Percentiles rank a stretch among this genome's conserved stretches.
Evolutionary conservation across 2,888 invertebrate genomes (phyloP).

Genomic region (Mantis religiosa): DNA sequence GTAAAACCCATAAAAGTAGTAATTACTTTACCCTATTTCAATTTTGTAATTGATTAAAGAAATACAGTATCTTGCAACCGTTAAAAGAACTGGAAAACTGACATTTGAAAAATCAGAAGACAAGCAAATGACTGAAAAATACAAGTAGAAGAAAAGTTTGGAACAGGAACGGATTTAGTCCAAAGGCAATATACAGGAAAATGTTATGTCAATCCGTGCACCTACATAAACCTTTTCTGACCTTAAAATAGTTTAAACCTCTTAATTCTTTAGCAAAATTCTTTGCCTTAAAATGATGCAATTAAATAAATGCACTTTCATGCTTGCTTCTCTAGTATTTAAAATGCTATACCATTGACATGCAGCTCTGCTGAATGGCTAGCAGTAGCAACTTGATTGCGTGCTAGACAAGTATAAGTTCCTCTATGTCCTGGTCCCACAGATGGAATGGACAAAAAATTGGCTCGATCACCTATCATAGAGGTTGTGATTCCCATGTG

Average conservation of each 20-base stretch:
- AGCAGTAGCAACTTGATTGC: constrained; percentile 66
- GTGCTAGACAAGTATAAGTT: constrained; percentile 59
- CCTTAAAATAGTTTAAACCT: not conserved
- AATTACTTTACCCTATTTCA: too few species aligned
- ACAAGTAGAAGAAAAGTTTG: not conserved
- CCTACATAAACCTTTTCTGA: too few species aligned
- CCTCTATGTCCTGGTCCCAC: constrained; percentile 52
- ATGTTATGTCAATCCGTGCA: not conserved
- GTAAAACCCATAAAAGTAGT: too few species aligned
- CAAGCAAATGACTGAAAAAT: not conserved
- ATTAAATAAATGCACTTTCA: not conserved
- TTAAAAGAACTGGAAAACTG: not conserved
- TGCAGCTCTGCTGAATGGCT: constrained; percentile 65
- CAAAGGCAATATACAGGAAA: not conserved
- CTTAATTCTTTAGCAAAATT: not conserved
- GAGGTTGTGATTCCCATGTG: constrained; percentile 39
- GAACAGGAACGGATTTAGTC: not conserved
- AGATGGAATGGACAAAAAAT: constrained; percentile 51
- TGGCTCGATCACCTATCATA: constrained; percentile 45
- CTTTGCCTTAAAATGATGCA: not conserved
- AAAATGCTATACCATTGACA: constrained; percentile 59
- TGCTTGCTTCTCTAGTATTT: not conserved
- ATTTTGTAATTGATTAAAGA: too few species aligned
- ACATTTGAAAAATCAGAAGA: not conserved
- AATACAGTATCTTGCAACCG: too few species aligned